Evolutionary conservation across 2,797 vertebrate genomes (phyloP).

Genomic region (Salmo trutta): DNA sequence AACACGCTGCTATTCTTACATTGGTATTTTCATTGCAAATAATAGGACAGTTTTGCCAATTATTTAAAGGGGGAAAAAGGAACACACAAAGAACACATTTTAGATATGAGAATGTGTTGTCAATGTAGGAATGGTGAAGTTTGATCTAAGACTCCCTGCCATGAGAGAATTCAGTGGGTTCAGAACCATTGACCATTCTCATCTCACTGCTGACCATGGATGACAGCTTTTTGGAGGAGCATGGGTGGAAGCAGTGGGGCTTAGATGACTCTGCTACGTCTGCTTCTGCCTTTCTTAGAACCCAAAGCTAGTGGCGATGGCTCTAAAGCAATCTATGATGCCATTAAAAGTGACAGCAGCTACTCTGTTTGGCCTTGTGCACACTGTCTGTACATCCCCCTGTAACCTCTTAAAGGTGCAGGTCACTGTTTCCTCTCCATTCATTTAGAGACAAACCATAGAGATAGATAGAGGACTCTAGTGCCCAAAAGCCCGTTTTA

Average conservation of each 20-base stretch:
- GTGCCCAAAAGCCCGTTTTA: no score
- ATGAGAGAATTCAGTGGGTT: not conserved
- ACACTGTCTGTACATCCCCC: conserved; percentile 53
- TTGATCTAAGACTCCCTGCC: not conserved
- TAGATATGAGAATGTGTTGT: not conserved
- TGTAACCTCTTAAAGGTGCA: conserved; percentile 70
- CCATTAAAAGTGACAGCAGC: conserved; percentile 76
- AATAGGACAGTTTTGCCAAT: no score
- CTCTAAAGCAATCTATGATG: conserved; percentile 63
- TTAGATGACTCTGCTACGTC: conserved; percentile 29
- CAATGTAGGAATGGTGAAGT: not conserved
- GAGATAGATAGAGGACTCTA: no score
- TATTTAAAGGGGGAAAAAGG: no score
- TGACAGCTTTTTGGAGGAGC: conserved; percentile 24
- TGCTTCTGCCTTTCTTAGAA: conserved; percentile 37
- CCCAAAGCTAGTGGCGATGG: conserved; percentile 43
- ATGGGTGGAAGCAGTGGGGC: conserved; percentile 27
- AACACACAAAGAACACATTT: no score
- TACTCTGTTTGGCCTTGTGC: conserved; percentile 65
- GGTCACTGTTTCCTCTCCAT: conserved; percentile 50
- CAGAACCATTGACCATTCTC: not conserved
- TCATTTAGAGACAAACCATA: conserved; percentile 29
- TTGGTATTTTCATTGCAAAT: not conserved
- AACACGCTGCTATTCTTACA: not conserved
- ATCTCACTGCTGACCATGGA: conserved; percentile 13